Conservation (phyloP, 2,888 invertebrate species). For the Lochmaea capreae region DNA sequence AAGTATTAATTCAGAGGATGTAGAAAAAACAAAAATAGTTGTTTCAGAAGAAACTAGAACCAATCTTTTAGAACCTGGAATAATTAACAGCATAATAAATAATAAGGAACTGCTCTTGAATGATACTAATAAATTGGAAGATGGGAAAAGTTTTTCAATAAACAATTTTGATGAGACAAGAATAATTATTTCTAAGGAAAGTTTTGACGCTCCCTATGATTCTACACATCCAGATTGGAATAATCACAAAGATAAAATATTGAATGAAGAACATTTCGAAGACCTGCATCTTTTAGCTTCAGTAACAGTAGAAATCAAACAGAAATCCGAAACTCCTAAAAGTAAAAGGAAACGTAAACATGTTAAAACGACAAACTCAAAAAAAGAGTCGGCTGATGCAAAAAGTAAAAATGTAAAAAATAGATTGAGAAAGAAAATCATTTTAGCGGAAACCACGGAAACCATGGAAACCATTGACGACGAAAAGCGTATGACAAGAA, state of each 20-base stretch:
- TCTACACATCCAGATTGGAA: not conserved
- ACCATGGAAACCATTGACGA: not conserved
- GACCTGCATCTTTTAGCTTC: conserved; percentile 1
- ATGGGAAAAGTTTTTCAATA: not conserved
- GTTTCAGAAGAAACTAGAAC: not conserved
- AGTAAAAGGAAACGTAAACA: not conserved
- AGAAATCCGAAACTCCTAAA: not conserved
- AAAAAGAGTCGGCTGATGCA: not conserved
- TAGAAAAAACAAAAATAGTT: not conserved
- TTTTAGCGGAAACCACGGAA: not conserved
- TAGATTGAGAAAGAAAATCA: not conserved
- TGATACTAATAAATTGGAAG: not conserved
- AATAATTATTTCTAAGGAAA: not conserved
- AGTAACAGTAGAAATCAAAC: conserved; percentile 5
- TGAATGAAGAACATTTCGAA: not conserved
- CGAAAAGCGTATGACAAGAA: conserved; percentile 5
- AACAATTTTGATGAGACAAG: not conserved
- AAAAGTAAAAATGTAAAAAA: not conserved
- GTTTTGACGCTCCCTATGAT: not conserved
- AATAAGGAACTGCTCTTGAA: not conserved
- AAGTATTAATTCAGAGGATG: not conserved
- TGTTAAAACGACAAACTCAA: not conserved
- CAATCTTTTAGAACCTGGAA: not conserved
- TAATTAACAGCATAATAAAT: conserved; percentile 5
- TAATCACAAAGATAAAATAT: not conserved